Conservation (phyloP, 2,888 invertebrate genomes). For the Petrophora chlorosata region DNA sequence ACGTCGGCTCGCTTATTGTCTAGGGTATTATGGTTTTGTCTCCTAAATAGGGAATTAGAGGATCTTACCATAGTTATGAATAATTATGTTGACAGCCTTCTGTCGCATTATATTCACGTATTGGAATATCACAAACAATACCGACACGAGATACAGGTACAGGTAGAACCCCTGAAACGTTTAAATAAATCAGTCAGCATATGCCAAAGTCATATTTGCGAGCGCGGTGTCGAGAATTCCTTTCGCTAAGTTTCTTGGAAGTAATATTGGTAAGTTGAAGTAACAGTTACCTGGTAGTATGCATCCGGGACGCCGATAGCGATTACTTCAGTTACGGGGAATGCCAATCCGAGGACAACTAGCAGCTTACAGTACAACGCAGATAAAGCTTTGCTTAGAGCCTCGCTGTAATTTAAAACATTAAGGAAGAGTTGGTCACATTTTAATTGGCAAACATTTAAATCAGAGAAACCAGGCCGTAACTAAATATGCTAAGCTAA, state of each 20-base stretch:
- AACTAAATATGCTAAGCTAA: too few species aligned
- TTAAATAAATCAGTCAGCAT: constrained; percentile 13
- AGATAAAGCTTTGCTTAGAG: constrained; percentile 88
- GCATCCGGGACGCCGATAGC: constrained; percentile 89
- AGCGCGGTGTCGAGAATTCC: constrained; percentile 3
- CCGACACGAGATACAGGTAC: constrained; percentile 90
- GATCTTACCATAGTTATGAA: constrained; percentile 77
- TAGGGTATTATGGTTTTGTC: constrained; percentile 36
- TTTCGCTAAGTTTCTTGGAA: background rate
- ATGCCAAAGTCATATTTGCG: too few species aligned
- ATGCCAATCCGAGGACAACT: constrained; percentile 92
- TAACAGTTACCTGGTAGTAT: constrained; percentile 86
- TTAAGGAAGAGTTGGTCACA: background rate
- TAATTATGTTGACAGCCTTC: constrained; percentile 85
- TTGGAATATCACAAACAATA: constrained; percentile 89
- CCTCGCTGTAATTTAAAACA: constrained; percentile 82
- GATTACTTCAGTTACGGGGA: constrained; percentile 94
- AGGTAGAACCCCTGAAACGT: constrained; percentile 90
- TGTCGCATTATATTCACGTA: constrained; percentile 87
- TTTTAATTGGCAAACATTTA: background rate
- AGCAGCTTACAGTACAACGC: constrained; percentile 93
- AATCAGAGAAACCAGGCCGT: too few species aligned
- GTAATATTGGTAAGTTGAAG: background rate
- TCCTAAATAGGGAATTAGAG: constrained; percentile 29
- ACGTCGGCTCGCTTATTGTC: constrained; percentile 40